Percentiles rank a stretch among this genome's conserved stretches.
Conservation (phyloP, 2,888 invertebrate genomes). For the Hypomecis punctinalis region DNA sequence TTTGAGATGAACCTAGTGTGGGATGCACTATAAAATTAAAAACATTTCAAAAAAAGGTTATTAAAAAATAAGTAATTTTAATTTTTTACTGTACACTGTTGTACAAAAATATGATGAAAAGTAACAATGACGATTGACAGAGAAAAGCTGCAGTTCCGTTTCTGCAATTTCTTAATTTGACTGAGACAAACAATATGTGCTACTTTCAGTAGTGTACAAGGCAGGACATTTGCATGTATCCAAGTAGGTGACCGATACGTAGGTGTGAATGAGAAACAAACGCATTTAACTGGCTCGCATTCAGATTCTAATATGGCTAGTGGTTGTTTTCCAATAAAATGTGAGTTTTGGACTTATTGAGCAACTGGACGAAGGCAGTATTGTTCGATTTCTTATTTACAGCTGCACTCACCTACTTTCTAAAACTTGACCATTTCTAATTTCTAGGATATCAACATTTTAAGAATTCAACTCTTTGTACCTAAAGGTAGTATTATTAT, state of each 20-base stretch:
- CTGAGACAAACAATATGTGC: slow-evolving; percentile 15
- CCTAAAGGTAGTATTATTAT: no score
- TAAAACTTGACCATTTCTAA: not conserved
- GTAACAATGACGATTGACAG: not conserved
- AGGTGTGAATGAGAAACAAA: slow-evolving; percentile 56
- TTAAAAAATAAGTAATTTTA: no score
- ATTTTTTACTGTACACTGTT: no score
- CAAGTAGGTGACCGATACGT: slow-evolving; percentile 61
- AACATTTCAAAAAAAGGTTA: no score
- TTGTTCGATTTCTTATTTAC: slow-evolving; percentile 14
- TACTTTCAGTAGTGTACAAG: slow-evolving; percentile 36
- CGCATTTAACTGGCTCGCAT: slow-evolving; percentile 31
- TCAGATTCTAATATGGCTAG: slow-evolving; percentile 30
- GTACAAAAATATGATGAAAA: no score
- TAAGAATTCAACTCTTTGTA: no score
- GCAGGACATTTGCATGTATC: slow-evolving; percentile 60
- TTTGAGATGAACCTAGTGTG: no score
- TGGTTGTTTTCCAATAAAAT: slow-evolving; percentile 11
- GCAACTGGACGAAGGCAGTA: slow-evolving; percentile 1
- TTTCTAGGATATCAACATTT: not conserved
- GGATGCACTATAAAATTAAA: no score
- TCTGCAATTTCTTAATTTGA: slow-evolving; percentile 1
- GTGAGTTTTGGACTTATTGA: slow-evolving; percentile 1
- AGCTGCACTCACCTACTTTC: slow-evolving; percentile 14
- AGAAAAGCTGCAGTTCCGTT: not conserved